A percentile compares a stretch with the other conserved stretches of the same genome.
Conservation (phyloP, 2,888 invertebrate species). For the Tachystola acroxantha region DNA sequence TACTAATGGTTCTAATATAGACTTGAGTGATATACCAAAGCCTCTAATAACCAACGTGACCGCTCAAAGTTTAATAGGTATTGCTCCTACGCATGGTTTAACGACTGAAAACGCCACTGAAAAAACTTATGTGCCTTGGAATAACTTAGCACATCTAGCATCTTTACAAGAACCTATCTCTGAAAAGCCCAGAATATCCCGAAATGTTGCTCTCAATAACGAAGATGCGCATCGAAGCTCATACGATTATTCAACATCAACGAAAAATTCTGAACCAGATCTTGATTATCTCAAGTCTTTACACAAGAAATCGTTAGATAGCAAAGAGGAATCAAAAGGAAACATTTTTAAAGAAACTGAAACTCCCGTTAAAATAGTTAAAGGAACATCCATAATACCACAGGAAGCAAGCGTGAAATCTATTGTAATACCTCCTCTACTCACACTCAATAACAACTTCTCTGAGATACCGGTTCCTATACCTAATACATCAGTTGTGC, state of each 20-base stretch:
- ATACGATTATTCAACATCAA: neutral
- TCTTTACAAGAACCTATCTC: neutral
- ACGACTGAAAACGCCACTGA: constrained; percentile 1
- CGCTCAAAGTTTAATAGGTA: constrained; percentile 49
- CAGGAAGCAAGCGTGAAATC: constrained; percentile 46
- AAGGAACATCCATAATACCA: constrained; percentile 47
- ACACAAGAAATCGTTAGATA: constrained; percentile 17
- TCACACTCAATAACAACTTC: constrained; percentile 51
- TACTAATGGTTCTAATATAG: constrained; percentile 48
- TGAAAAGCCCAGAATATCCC: neutral
- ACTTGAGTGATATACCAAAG: constrained; percentile 41
- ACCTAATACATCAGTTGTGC: constrained; percentile 60
- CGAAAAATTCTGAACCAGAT: neutral
- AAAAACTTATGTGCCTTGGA: constrained; percentile 26
- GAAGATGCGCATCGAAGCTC: neutral
- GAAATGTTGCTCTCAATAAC: neutral
- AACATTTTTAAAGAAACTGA: constrained; percentile 19
- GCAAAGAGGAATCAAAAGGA: constrained; percentile 18
- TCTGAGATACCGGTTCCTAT: constrained; percentile 59
- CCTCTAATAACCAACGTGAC: constrained; percentile 60
- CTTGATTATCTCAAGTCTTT: neutral
- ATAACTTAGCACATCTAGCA: constrained; percentile 19
- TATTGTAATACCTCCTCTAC: constrained; percentile 47
- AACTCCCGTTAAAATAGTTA: constrained; percentile 33
- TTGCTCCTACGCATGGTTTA: constrained; percentile 32